A percentile compares a stretch with the other conserved stretches of the same genome.
Evolutionary conservation across 2,888 invertebrate species (phyloP).

Genomic region (Drosophila buzzatii): DNA sequence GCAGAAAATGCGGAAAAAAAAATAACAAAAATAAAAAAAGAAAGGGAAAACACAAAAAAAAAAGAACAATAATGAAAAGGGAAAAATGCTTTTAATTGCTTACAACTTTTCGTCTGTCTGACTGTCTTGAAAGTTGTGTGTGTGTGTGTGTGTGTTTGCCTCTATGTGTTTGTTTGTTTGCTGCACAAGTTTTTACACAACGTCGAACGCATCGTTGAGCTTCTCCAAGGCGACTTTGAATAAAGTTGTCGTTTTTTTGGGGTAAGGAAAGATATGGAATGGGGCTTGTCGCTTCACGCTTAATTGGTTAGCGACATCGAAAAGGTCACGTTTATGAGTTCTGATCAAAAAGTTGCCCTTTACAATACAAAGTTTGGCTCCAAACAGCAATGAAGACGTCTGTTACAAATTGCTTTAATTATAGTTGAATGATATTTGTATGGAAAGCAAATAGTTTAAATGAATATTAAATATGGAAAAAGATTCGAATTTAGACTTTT

Average conservation of each 20-base stretch:
- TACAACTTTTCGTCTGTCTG: conserved; percentile 38
- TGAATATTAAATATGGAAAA: background rate
- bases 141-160: background rate
- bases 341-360: conserved; percentile 54
- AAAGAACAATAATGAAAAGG: conserved; percentile 8
- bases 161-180: conserved; percentile 12
- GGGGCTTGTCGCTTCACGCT: conserved; percentile 61
- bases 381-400: background rate
- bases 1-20: conserved; percentile 2
- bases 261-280: background rate
- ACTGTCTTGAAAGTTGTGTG: conserved; percentile 2
- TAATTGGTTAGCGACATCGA: conserved; percentile 71
- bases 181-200: conserved; percentile 26
- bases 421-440: too few species aligned
- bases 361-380: conserved; percentile 6
- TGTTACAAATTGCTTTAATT: background rate
- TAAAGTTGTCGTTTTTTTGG: conserved; percentile 49
- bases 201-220: conserved; percentile 51
- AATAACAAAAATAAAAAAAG: conserved; percentile 9
- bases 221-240: conserved; percentile 40
- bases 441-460: background rate
- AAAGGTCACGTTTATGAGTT: conserved; percentile 78
- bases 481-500: too few species aligned
- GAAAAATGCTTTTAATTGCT: conserved; percentile 56
- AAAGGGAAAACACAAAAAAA: conserved; percentile 15